Evolutionary conservation across 2,113 vertebrate species (phyloP), one percentile per base, ranked within the genome.

Genomic region (Brienomyrus brachyistius): DNA sequence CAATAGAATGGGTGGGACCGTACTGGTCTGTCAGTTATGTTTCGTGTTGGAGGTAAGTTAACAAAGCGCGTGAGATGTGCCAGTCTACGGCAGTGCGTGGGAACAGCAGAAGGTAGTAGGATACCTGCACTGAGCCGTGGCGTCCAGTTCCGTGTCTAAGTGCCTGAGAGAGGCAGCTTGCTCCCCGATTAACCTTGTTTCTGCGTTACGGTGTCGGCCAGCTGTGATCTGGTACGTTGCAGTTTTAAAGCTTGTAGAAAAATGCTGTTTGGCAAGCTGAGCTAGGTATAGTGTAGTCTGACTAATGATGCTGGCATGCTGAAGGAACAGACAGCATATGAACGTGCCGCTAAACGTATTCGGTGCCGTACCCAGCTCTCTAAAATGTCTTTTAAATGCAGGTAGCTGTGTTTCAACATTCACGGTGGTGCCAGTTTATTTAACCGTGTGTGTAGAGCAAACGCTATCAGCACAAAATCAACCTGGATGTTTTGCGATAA

Each of bases 31-130:
- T 62, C 23, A 62, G n/a, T 87, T 82, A 88, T 90, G 70, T 9
- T 83, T 54, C 43, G 90, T 50, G 27, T 15, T 17, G 31, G 21
- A 90, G 90, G 90, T 90, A 90, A 88, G 90, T 59, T 80, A 56
- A 19, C 85, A 35, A 54, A 52, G 23, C 51, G 27, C 31, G n/a
- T 51, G 50, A 54, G 51, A 40, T 54, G 50, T 87, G 31, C 48
- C 17, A 7, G 51, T 87, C 82, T 9, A 48, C 80, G 45, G 45
- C 43, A 23, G 45, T 48, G 82, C 82, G 82, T 84, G 82, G 40
- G 40, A 84, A 23, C 21, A 84, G 6, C 7, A 84, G 9, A 84
- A 48, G 40, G 82, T 47, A 23, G 82, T 7, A 11, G 40, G 45
- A 13, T 80, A 80, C 5, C 74, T 80, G 80, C 80, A 21, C 17